Conservation (phyloP, 2,113 vertebrate species). For the Tamias sibiricus region DNA sequence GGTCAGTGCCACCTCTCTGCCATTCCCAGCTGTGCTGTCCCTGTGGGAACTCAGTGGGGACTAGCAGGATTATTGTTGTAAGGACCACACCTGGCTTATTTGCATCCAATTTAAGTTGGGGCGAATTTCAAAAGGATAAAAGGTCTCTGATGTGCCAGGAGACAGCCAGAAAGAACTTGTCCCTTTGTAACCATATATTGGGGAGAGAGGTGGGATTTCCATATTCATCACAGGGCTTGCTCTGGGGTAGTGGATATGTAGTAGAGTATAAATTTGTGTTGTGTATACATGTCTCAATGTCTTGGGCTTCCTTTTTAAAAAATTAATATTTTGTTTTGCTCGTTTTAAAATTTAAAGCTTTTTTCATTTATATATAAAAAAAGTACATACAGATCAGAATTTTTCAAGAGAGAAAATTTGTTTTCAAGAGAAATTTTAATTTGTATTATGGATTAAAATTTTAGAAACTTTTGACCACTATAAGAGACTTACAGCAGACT, state of each 20-base stretch:
- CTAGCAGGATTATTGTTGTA: conserved; percentile 78
- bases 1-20: conserved; percentile 72
- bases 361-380: too few species aligned
- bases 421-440: conserved; percentile 40
- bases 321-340: conserved; percentile 11
- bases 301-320: conserved; percentile 47
- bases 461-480: conserved; percentile 45
- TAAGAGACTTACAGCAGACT: conserved; percentile 53
- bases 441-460: conserved; percentile 62
- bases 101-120: conserved; percentile 86
- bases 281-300: neutral
- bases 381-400: conserved; percentile 8
- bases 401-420: conserved; percentile 44
- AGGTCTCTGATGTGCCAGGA: conserved; percentile 56
- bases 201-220: neutral
- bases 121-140: conserved; percentile 83
- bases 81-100: conserved; percentile 87
- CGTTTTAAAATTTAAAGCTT: conserved; percentile 39
- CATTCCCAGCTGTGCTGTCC: conserved; percentile 84
- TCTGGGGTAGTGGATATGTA: neutral
- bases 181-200: conserved; percentile 69
- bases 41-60: conserved; percentile 84
- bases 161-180: conserved; percentile 78
- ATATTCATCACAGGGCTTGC: conserved; percentile 37
- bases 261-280: neutral